These are phyloP conservation scores for Lethocerus indicus DNA, from an alignment of 1,140 invertebrate genomes.

Conservation along the genomic window DNA sequence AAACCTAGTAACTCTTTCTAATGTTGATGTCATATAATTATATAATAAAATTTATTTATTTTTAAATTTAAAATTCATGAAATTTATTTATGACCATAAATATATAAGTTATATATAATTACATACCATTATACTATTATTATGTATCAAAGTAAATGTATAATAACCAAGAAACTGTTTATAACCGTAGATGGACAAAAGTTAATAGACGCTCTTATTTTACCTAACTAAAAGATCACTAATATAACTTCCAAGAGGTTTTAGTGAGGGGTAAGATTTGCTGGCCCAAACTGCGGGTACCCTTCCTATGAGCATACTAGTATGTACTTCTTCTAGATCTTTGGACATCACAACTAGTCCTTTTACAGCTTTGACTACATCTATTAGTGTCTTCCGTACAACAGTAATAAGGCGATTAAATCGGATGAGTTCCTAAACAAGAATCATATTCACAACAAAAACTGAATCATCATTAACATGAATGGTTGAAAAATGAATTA, in stretches of 20 bases:
- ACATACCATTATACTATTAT: too few species aligned
- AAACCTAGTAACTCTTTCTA: too few species aligned
- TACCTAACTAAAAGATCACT: conserved; percentile 56
- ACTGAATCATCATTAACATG: too few species aligned
- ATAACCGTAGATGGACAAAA: too few species aligned
- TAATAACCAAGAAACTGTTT: too few species aligned
- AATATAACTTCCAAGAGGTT: conserved; percentile 80
- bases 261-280: conserved; percentile 83
- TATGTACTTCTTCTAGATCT: conserved; percentile 61
- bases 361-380: conserved; percentile 66
- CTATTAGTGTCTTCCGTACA: conserved; percentile 47
- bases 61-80: too few species aligned
- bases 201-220: too few species aligned
- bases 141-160: background rate
- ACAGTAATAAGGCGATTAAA: conserved; percentile 58
- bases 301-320: conserved; percentile 55
- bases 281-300: conserved; percentile 66
- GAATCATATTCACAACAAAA: background rate
- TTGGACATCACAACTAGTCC: conserved; percentile 78
- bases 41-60: too few species aligned
- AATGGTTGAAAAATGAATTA: too few species aligned
- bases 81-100: too few species aligned
- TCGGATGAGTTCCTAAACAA: conserved; percentile 51
- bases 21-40: too few species aligned
- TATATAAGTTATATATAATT: too few species aligned